phyloP scores from a whole-genome alignment of 2,113 vertebrate genomes.

The Theropithecus gelada region DNA sequence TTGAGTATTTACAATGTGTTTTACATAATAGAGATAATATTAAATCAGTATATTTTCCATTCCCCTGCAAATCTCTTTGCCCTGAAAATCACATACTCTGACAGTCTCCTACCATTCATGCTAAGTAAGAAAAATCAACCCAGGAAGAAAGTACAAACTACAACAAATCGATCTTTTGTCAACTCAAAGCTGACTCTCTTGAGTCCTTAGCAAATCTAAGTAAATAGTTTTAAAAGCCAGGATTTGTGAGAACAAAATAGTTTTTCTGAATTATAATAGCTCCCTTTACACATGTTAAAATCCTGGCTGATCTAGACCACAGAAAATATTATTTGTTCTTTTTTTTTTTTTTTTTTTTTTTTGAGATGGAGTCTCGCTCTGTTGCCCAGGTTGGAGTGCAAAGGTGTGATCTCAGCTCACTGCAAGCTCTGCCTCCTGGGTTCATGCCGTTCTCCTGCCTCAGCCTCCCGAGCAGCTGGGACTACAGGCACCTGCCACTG shows the following conservation, averaged over 20 bases:
- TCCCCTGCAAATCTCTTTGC: not conserved
- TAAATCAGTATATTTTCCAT: not conserved
- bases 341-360: not conserved
- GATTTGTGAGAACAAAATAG: not conserved
- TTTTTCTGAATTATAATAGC: not conserved
- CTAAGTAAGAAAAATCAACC: not conserved
- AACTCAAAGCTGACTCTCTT: not conserved
- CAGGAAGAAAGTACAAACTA: not conserved
- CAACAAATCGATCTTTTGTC: not conserved
- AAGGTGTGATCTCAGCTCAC: too few relatives aligned
- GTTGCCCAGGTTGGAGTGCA: too few relatives aligned
- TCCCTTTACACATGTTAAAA: conserved; percentile 6
- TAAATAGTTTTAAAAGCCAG: not conserved
- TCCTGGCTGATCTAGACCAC: not conserved
- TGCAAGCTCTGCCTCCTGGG: too few relatives aligned
- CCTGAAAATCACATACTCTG: not conserved
- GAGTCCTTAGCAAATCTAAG: not conserved
- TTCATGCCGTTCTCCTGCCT: too few relatives aligned
- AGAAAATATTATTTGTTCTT: not conserved
- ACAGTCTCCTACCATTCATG: not conserved
- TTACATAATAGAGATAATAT: not conserved
- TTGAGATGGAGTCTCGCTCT: too few relatives aligned
- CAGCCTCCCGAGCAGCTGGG: too few relatives aligned
- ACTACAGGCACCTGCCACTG: too few relatives aligned
- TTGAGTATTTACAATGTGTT: not conserved